These are phyloP conservation scores for Apodemia zela DNA, from an alignment of 2,888 invertebrate species.

Conservation along the genomic window DNA sequence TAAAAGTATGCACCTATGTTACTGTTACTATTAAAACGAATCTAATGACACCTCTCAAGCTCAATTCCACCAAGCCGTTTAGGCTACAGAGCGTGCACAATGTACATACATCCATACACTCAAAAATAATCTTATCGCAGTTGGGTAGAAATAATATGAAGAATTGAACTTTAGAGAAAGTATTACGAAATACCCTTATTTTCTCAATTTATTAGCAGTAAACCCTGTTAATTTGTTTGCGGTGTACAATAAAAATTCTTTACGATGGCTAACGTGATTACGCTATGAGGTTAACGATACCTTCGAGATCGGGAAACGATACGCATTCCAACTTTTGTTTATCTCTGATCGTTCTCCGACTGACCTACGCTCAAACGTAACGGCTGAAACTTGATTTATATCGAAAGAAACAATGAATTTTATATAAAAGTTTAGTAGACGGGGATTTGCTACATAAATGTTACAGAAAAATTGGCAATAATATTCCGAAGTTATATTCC, in stretches of 20 bases:
- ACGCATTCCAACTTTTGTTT: slow-evolving; percentile 15
- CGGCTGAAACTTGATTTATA: slow-evolving; percentile 8
- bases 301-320: slow-evolving; percentile 40
- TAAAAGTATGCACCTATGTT: no score
- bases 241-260: slow-evolving; percentile 57
- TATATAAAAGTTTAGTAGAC: background rate
- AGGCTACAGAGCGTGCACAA: no score
- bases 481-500: background rate
- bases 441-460: background rate
- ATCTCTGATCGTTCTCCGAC: slow-evolving; percentile 5
- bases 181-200: slow-evolving; percentile 10
- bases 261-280: slow-evolving; percentile 59
- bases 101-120: no score
- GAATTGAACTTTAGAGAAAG: background rate
- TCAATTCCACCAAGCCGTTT: no score
- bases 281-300: slow-evolving; percentile 55
- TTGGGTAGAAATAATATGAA: background rate
- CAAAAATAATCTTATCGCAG: no score
- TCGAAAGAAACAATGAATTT: background rate
- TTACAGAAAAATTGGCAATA: background rate
- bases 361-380: slow-evolving; percentile 10
- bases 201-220: slow-evolving; percentile 16
- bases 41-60: no score
- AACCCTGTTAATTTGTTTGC: slow-evolving; percentile 58
- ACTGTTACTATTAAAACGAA: no score